A percentile compares a stretch with the other conserved stretches of the same genome.
Conservation (phyloP, 2,888 invertebrate species). For the Blastobasis adustella region DNA sequence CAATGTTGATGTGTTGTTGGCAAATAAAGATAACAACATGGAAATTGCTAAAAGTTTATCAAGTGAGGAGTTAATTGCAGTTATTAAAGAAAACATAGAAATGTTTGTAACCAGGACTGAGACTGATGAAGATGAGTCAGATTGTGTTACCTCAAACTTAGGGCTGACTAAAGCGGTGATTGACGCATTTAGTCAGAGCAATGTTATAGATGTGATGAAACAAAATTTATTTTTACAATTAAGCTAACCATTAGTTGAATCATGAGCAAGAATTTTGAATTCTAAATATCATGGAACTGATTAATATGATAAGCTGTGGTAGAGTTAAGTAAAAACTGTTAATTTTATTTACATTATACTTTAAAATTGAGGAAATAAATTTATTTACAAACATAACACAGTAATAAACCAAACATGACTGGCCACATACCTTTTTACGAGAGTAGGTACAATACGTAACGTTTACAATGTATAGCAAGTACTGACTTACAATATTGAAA, state of each 20-base stretch:
- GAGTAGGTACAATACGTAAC: no score
- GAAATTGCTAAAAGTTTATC: slow-evolving; percentile 35
- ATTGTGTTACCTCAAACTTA: slow-evolving; percentile 43
- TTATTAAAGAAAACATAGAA: slow-evolving; percentile 48
- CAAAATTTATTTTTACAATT: slow-evolving; percentile 59
- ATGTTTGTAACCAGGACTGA: slow-evolving; percentile 30
- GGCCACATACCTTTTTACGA: no score
- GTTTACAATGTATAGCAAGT: no score
- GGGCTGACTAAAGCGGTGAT: slow-evolving; percentile 70
- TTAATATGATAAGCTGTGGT: no score
- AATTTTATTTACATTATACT: no score
- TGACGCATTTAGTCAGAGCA: slow-evolving; percentile 78
- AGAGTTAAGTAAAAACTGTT: no score
- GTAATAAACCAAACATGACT: no score
- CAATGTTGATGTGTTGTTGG: slow-evolving; percentile 41
- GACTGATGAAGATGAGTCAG: slow-evolving; percentile 46
- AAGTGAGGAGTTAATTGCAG: slow-evolving; percentile 37
- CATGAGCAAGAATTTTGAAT: no score
- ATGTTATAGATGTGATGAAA: slow-evolving; percentile 73
- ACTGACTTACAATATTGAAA: no score
- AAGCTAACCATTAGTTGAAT: slow-evolving; percentile 18
- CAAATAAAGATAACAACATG: slow-evolving; percentile 40
- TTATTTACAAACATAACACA: no score
- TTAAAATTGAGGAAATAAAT: no score
- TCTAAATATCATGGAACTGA: no score